Base-by-base conservation (phyloP, 1,140 invertebrate species). In the Aphaenogaster rudis region DNA sequence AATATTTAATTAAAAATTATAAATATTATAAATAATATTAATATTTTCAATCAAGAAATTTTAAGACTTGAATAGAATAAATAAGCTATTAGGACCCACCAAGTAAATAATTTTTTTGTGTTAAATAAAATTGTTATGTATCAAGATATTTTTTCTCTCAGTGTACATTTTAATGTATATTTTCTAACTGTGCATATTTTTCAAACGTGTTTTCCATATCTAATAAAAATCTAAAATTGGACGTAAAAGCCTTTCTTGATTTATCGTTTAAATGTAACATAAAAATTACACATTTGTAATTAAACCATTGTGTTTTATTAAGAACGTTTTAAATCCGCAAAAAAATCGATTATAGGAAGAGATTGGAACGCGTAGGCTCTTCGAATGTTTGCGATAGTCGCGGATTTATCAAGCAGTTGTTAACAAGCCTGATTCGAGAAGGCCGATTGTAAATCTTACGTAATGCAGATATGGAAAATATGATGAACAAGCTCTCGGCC, bases 381-480 rank as follows among this genome's bases (percentile, higher is more conserved):
- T 39, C n/a, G n/a, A 63, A 36, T 36, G 36, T 33, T 21, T 0
- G 45, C 28, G 42, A 64, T 21, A 48, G 7, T 54, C 7, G 17
- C 48, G 21, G 9, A 33, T 28, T 81, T 57, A 71, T 81, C 48
- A 42, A 36, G 1, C 8, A 7, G 42, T 57, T 28, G 48, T 57
- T 48, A 54, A 57, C n/a, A 6, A 54, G n/a, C n/a, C 17, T 13
- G 36, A 69, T 69, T 28, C 8, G 45, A 48, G 42, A 52, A 48
- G 6, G 50, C 39, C 50, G 17, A 66, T 28, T 48, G 45, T 71
- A 71, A 71, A 71, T 54, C 64, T 81, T 81, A 48, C 33, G 36
- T 48, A 81, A 81, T 6, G 52, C 8, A 57, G 36, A 71, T 54
- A 69, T n/a, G 36, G n/a, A 81, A 57, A 80, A 71, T 81, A 57